Percentiles rank a stretch among this genome's conserved stretches.
Evolutionary conservation across 2,797 vertebrate species (phyloP).

Genomic region (Martes flavigula): DNA sequence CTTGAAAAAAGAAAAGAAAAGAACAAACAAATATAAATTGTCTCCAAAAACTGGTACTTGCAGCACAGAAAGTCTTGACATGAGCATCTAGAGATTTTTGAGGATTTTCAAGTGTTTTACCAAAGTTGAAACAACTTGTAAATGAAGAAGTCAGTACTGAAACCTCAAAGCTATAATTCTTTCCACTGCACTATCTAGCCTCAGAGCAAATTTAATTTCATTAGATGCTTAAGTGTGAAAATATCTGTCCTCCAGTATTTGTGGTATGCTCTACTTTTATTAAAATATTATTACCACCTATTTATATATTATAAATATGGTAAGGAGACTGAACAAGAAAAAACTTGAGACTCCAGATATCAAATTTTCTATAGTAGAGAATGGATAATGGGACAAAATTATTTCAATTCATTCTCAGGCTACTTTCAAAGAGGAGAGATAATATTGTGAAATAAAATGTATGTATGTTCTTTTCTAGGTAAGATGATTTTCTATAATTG

Average conservation of each 20-base stretch:
- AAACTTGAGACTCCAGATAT: not conserved
- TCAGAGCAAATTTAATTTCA: not conserved
- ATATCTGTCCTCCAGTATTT: not conserved
- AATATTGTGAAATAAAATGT: conserved; percentile 35
- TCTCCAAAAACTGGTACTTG: not conserved
- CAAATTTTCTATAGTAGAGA: not conserved
- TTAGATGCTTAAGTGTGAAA: not conserved
- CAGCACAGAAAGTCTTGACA: not conserved
- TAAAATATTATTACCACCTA: conserved; percentile 34
- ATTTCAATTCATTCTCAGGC: not conserved
- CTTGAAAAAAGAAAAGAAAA: not conserved
- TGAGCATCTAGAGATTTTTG: not conserved
- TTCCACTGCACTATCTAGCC: not conserved
- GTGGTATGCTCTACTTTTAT: not conserved
- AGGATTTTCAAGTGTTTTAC: not conserved
- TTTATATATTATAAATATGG: not conserved
- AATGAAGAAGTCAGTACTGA: not conserved
- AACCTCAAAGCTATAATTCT: not conserved
- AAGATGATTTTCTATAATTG: conserved; percentile 37
- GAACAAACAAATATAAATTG: not conserved
- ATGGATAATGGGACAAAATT: not conserved
- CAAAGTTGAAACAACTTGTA: not conserved
- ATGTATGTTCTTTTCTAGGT: not conserved
- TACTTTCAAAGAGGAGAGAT: not conserved
- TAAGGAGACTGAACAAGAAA: not conserved